These are phyloP conservation scores for Pseudeuparius sepicola DNA, from an alignment of 2,888 invertebrate genomes.

Conservation along the genomic window DNA sequence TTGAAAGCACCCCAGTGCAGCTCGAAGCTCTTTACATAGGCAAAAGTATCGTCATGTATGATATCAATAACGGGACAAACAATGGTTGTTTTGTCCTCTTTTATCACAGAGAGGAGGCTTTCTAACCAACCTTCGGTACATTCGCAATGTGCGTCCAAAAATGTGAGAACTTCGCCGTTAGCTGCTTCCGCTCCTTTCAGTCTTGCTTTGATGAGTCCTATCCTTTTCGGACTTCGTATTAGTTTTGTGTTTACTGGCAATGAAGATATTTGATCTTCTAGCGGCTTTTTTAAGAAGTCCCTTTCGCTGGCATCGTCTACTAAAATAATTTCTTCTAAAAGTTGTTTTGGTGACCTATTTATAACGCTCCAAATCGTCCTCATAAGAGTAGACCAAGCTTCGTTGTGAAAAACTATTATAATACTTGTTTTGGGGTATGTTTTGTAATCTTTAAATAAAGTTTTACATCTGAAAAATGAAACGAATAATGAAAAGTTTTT, in stretches of 20 bases:
- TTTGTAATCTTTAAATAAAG: constrained; percentile 45
- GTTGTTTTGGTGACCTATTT: constrained; percentile 65
- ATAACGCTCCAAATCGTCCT: constrained; percentile 93
- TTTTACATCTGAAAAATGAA: constrained; percentile 48
- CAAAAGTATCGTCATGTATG: constrained; percentile 91
- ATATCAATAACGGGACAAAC: constrained; percentile 86
- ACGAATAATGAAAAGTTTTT: neutral
- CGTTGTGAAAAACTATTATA: constrained; percentile 97
- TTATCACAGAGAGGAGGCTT: constrained; percentile 45
- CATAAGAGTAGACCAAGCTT: constrained; percentile 95
- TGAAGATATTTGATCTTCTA: constrained; percentile 57
- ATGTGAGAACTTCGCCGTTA: constrained; percentile 69
- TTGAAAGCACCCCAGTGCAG: constrained; percentile 98
- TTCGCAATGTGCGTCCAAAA: constrained; percentile 91
- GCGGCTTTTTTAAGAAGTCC: constrained; percentile 54
- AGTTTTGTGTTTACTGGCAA: constrained; percentile 55
- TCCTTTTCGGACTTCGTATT: constrained; percentile 53
- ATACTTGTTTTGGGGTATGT: constrained; percentile 78
- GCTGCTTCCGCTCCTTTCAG: constrained; percentile 66
- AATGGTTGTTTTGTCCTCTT: constrained; percentile 52
- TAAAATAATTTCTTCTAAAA: constrained; percentile 76
- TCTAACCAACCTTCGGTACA: constrained; percentile 65
- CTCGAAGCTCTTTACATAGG: constrained; percentile 90
- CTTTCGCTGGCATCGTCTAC: constrained; percentile 85
- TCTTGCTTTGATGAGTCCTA: constrained; percentile 75